phyloP scores from a whole-genome alignment of 37 sponge, comb jelly and placozoan species.

The Chondrosia reniformis region DNA sequence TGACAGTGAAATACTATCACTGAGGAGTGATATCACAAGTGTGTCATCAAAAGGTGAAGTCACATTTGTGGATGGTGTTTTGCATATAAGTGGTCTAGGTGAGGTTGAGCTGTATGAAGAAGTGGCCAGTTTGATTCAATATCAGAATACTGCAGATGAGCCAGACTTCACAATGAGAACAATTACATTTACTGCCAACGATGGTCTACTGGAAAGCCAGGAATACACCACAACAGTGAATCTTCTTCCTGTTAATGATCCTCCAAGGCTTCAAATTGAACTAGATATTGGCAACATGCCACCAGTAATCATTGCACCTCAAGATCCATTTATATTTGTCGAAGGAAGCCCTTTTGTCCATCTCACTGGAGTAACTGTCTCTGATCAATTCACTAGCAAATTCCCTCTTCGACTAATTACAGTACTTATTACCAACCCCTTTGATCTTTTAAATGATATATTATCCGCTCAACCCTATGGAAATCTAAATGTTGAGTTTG shows the following conservation, averaged over 20 bases:
- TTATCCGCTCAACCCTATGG: constrained; percentile 29
- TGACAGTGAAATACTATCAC: constrained; percentile 30
- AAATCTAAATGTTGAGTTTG: constrained; percentile 25
- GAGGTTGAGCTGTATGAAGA: constrained; percentile 26
- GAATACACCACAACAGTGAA: constrained; percentile 38
- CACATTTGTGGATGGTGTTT: neutral
- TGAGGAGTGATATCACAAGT: constrained; percentile 20
- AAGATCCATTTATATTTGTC: constrained; percentile 37
- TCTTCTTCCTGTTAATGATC: constrained; percentile 76
- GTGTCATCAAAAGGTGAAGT: neutral
- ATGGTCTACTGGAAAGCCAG: constrained; percentile 57
- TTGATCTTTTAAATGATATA: constrained; percentile 32
- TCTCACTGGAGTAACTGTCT: constrained; percentile 24
- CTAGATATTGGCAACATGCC: constrained; percentile 22
- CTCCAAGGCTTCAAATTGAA: constrained; percentile 57
- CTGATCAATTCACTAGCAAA: constrained; percentile 73
- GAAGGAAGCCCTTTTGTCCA: constrained; percentile 52
- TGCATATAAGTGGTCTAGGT: constrained; percentile 37
- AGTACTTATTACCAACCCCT: constrained; percentile 54
- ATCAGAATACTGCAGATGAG: constrained; percentile 68
- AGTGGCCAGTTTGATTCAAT: constrained; percentile 41
- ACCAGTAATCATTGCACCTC: constrained; percentile 55
- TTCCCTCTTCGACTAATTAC: constrained; percentile 26
- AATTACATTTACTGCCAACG: constrained; percentile 62
- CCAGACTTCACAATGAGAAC: constrained; percentile 35